Evolutionary conservation across 1,140 invertebrate genomes (phyloP).

Genomic region (Pseudomyrmex concolor): DNA sequence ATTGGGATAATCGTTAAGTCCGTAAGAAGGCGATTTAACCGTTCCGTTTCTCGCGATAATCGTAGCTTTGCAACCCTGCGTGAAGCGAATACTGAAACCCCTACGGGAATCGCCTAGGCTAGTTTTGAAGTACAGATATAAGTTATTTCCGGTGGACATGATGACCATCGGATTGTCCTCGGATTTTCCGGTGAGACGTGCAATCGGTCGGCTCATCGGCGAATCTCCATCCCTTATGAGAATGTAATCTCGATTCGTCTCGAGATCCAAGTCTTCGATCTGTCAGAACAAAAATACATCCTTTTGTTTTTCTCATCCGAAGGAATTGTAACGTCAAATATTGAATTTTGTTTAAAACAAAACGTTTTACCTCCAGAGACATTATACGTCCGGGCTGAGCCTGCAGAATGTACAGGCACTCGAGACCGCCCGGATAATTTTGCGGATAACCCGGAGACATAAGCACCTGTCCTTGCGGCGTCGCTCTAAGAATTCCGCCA

Average conservation of each 20-base stretch:
- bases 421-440: conserved; percentile 96
- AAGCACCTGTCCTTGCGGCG: conserved; percentile 92
- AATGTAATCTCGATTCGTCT: conserved; percentile 93
- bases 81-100: conserved; percentile 96
- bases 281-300: conserved; percentile 66
- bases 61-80: conserved; percentile 94
- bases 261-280: conserved; percentile 95
- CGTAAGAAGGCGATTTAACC: conserved; percentile 94
- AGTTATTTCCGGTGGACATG: conserved; percentile 94
- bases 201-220: conserved; percentile 93
- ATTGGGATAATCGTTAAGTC: conserved; percentile 93
- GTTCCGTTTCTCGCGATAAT: conserved; percentile 93
- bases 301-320: neutral
- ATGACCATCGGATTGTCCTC: conserved; percentile 93
- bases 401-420: conserved; percentile 96
- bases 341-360: too few species aligned
- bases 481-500: conserved; percentile 93
- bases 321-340: neutral
- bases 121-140: conserved; percentile 97
- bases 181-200: conserved; percentile 91
- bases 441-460: conserved; percentile 96
- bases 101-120: conserved; percentile 94
- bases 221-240: conserved; percentile 95
- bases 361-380: conserved; percentile 89
- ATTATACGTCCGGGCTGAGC: conserved; percentile 95